Conservation (phyloP, 1,140 invertebrate genomes). For the Drosophila repleta region DNA sequence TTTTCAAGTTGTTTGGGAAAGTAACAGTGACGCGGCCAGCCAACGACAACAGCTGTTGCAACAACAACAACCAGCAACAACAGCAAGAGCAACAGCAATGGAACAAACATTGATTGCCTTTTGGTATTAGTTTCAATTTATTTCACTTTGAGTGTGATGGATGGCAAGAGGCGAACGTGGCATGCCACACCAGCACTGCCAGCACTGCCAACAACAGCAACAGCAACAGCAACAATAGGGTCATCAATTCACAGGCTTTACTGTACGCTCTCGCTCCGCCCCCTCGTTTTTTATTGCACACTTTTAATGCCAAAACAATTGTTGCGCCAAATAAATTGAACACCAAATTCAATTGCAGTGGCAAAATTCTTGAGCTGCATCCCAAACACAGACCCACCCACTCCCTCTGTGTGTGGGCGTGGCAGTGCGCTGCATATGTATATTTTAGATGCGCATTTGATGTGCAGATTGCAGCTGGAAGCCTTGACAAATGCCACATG, state of each 20-base stretch:
- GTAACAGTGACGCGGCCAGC: constrained; percentile 41
- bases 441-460: background rate
- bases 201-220: no score
- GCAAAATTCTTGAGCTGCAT: constrained; percentile 13
- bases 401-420: constrained; percentile 27
- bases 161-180: constrained; percentile 63
- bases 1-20: constrained; percentile 69
- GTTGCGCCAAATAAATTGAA: constrained; percentile 61
- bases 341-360: constrained; percentile 58
- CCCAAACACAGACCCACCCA: background rate
- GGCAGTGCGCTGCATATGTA: constrained; percentile 2
- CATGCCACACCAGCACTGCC: constrained; percentile 11
- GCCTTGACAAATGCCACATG: constrained; percentile 18
- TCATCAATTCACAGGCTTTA: constrained; percentile 43
- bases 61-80: constrained; percentile 20
- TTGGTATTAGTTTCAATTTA: constrained; percentile 77
- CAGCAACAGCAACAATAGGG: constrained; percentile 30
- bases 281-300: constrained; percentile 33
- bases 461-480: background rate
- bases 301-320: constrained; percentile 76
- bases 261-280: background rate
- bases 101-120: constrained; percentile 70
- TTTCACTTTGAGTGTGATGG: constrained; percentile 74
- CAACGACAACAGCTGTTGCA: constrained; percentile 62
- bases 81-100: constrained; percentile 31